Evolutionary conservation across 2,888 invertebrate genomes (phyloP).

Genomic region (Anarsia innoxiella): DNA sequence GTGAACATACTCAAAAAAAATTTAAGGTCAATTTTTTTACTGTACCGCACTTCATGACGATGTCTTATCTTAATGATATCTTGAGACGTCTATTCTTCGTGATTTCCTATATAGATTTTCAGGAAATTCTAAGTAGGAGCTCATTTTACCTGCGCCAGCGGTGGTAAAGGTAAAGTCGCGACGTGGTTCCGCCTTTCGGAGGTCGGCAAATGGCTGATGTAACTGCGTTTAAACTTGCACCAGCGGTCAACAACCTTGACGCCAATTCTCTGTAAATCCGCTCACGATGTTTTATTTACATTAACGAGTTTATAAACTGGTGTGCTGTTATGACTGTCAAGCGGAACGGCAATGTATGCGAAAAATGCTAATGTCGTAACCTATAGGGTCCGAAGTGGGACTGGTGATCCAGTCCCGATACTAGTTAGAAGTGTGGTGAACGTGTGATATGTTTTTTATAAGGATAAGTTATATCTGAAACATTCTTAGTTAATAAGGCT

Average conservation of each 20-base stretch:
- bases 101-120: slow-evolving; percentile 10
- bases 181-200: slow-evolving; percentile 64
- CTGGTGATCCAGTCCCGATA: too few relatives aligned
- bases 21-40: too few relatives aligned
- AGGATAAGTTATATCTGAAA: too few relatives aligned
- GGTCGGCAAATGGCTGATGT: slow-evolving; percentile 65
- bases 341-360: neutral
- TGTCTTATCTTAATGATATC: too few relatives aligned
- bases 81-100: too few relatives aligned
- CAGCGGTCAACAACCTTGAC: slow-evolving; percentile 67
- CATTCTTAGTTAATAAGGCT: too few relatives aligned
- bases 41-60: too few relatives aligned
- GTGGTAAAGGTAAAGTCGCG: slow-evolving; percentile 14
- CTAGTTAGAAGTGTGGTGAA: slow-evolving; percentile 33
- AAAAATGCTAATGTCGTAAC: too few relatives aligned
- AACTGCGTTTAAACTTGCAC: slow-evolving; percentile 49
- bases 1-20: too few relatives aligned
- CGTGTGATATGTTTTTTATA: slow-evolving; percentile 32
- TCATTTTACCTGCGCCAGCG: too few relatives aligned
- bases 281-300: neutral
- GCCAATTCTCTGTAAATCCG: neutral
- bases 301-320: neutral
- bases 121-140: slow-evolving; percentile 13
- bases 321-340: too few relatives aligned
- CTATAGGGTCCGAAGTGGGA: too few relatives aligned